Conservation (phyloP, 2,797 vertebrate species). For the Triplophysa bombifrons region DNA sequence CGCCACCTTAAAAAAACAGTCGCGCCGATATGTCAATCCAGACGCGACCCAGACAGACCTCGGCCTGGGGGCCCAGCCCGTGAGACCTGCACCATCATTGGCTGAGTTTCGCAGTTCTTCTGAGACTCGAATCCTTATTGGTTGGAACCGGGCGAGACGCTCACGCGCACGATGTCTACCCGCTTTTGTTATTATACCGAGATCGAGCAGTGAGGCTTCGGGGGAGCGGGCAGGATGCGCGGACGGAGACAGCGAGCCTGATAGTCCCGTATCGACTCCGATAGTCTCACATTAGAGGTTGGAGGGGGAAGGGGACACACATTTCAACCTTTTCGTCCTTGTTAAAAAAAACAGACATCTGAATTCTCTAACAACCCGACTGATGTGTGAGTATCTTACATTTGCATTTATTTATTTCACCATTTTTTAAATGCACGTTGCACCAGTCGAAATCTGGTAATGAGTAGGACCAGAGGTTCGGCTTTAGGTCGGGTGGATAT, state of each 20-base stretch:
- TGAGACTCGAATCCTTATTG: conserved; percentile 65
- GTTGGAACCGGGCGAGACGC: conserved; percentile 65
- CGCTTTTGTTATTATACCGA: conserved; percentile 78
- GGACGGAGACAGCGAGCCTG: conserved; percentile 65
- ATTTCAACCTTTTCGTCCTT: conserved; percentile 45
- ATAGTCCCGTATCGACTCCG: conserved; percentile 55
- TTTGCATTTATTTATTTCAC: conserved; percentile 11
- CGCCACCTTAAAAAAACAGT: conserved; percentile 80
- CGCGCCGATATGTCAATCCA: conserved; percentile 72
- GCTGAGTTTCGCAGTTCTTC: conserved; percentile 40
- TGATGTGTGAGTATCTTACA: conserved; percentile 71
- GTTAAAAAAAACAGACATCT: conserved; percentile 46
- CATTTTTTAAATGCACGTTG: conserved; percentile 35
- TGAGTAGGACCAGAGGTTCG: neutral
- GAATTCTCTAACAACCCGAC: conserved; percentile 58
- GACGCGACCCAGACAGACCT: conserved; percentile 71
- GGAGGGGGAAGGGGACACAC: conserved; percentile 45
- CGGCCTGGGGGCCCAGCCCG: conserved; percentile 60
- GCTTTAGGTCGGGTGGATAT: neutral
- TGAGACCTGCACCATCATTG: conserved; percentile 64
- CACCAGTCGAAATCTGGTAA: conserved; percentile 20
- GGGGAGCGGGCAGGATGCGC: conserved; percentile 63
- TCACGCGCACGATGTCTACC: conserved; percentile 71
- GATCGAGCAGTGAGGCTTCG: conserved; percentile 64
- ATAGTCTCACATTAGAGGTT: conserved; percentile 48